Evolutionary conservation across 2,888 invertebrate genomes (phyloP), one percentile per base, ranked within the genome.

Genomic region (Spisula subtruncata): DNA sequence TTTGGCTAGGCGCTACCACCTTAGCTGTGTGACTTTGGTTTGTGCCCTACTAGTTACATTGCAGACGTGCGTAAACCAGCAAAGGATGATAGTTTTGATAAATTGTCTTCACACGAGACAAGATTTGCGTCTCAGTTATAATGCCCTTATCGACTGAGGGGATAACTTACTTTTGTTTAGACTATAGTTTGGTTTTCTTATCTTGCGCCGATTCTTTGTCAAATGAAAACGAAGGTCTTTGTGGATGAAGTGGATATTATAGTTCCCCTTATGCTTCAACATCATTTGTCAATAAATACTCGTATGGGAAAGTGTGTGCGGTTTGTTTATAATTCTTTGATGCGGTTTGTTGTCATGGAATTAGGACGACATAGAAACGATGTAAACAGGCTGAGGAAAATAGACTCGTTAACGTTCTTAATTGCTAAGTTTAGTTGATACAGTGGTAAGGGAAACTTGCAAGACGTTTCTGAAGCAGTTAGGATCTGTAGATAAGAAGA

Each of bases 141-240:
- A 90, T 90, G 51, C 92, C 85, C 82, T 92, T 92, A 92, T 92
- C 92, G 82, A 83, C 54, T 60, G 84, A 48, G 54, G 20, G 88
- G 92, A 91, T 92, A 92, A 91, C 88, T 89, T 71, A 89, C 92
- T 89, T 92, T 88, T 90, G 92, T 92, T 92, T 92, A 85, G 88
- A 71, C 85, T 51, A 87, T 85, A 89, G 92, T 92, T 90, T 92
- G 90, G 82, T 12, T 85, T 86, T 91, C 87, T 92, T 92, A 92
- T 92, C 92, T 83, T 71, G 25, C 10, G 18, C 71, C 48, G 85
- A 56, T 85, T 79, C 85, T 91, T 89, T 89, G 91, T 87, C 83
- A 80, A 85, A 81, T 89, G 87, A 75, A 80, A 51, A 80, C 79
- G 87, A 86, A 79, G 81, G 89, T 54, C 82, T 81, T 75, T 85